Evolutionary conservation across 2,888 invertebrate genomes (phyloP), one percentile per base, ranked within the genome.

Genomic region (Seladonia tumulorum): DNA sequence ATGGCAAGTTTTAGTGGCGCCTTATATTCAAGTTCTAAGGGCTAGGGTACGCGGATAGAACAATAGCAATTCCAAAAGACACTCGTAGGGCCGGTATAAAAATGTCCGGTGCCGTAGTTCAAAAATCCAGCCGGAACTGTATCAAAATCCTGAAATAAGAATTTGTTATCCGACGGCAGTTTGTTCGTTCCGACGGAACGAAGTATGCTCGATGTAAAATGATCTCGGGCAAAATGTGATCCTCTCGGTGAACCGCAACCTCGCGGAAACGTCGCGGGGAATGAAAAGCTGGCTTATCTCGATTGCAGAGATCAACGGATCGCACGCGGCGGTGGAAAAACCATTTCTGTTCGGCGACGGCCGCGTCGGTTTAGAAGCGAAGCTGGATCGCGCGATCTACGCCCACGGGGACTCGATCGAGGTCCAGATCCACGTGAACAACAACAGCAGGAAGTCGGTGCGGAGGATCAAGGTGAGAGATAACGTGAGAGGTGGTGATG

Each of bases 271-370:
- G 29, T 16, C 16, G 16, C 3, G 22, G n/a, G 5, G 22, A n/a
- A 70, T 14, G 10, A 70, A 49, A 18, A 39, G 2, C 25, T 18
- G 60, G 5, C 14, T 42, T 53, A 42, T 70, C 22, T 60, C 22
- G 53, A 5, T 82, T 63, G 42, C 83, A 91, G 91, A 88, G 29
- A 88, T 85, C 76, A 16, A 35, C 10, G 91, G 85, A 53, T 97
- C 98, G 3, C 96, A 97, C 83, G 97, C 97, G 0, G 95, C 96
- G 0, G 97, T 97, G 14, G 97, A 98, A 92, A 98, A 98, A 92
- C 98, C 97, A n/a, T 98, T 98, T 93, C 96, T 98, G 57, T 96
- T 98, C 77, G 98, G 98, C 91, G 98, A 98, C 90, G 98, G 98
- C 76, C 96, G 97, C 88, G 97, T 98, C 86, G 96, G 97, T 89